Conservation (phyloP, 2,797 vertebrate genomes). For the Anabacerthia variegaticeps region DNA sequence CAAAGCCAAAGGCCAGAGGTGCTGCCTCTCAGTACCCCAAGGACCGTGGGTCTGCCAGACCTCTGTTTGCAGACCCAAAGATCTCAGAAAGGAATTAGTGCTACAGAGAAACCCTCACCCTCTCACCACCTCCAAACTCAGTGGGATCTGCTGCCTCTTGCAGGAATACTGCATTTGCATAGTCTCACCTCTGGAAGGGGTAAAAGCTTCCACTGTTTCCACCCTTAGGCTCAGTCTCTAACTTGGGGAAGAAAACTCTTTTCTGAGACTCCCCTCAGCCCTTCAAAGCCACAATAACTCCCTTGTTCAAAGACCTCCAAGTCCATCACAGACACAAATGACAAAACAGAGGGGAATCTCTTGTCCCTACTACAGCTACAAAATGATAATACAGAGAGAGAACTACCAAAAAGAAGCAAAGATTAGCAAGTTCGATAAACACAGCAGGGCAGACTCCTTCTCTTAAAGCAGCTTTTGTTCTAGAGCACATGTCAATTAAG, state of each 20-base stretch:
- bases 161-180: rapidly evolving
- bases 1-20: background rate
- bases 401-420: background rate
- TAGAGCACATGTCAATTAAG: background rate
- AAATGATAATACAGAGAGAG: background rate
- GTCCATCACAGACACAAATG: background rate
- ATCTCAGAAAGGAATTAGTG: background rate
- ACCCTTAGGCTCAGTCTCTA: background rate
- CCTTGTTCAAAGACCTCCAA: background rate
- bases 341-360: background rate
- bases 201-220: background rate
- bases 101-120: rapidly evolving
- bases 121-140: background rate
- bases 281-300: rapidly evolving
- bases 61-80: no score
- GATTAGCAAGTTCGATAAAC: background rate
- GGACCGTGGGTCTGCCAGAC: no score
- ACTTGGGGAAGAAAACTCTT: background rate
- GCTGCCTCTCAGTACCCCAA: background rate
- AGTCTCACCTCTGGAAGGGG: background rate
- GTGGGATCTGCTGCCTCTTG: rapidly evolving
- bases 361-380: background rate
- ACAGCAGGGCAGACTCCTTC: background rate
- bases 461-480: background rate
- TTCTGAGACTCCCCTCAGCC: background rate